phyloP scores from a whole-genome alignment of 1,140 invertebrate genomes.

The Achroia grisella region DNA sequence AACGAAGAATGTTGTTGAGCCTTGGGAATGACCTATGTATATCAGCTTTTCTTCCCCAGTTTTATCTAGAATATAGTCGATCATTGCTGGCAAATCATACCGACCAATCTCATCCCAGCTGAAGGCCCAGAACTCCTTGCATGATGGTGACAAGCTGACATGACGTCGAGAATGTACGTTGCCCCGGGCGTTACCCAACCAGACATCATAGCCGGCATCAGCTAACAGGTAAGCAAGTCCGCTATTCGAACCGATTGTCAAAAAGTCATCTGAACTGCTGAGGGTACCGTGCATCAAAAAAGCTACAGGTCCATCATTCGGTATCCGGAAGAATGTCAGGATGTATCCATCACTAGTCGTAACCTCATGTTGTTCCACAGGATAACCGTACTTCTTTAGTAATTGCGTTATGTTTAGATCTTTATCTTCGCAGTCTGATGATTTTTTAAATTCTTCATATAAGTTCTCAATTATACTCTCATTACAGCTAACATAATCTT shows the following conservation, averaged over 20 bases:
- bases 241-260: constrained; percentile 75
- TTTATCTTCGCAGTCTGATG: not conserved
- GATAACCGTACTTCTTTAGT: not conserved
- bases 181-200: constrained; percentile 79
- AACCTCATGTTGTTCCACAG: not conserved
- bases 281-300: constrained; percentile 75
- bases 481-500: no score
- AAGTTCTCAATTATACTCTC: no score
- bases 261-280: constrained; percentile 76
- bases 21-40: not conserved
- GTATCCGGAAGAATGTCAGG: not conserved
- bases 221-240: constrained; percentile 76
- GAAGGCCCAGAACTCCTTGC: constrained; percentile 60
- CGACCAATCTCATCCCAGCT: constrained; percentile 80
- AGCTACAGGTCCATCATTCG: not conserved
- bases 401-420: not conserved
- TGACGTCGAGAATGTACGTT: constrained; percentile 76
- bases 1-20: not conserved
- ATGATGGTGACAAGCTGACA: constrained; percentile 66
- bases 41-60: constrained; percentile 27
- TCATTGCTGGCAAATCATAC: constrained; percentile 81
- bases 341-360: not conserved
- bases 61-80: constrained; percentile 74
- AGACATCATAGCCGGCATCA: constrained; percentile 83
- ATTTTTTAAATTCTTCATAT: not conserved